A percentile compares a stretch with the other conserved stretches of the same genome.
These are phyloP conservation scores for Drosophila triauraria DNA, from an alignment of 1,140 invertebrate genomes.

Conservation along the genomic window DNA sequence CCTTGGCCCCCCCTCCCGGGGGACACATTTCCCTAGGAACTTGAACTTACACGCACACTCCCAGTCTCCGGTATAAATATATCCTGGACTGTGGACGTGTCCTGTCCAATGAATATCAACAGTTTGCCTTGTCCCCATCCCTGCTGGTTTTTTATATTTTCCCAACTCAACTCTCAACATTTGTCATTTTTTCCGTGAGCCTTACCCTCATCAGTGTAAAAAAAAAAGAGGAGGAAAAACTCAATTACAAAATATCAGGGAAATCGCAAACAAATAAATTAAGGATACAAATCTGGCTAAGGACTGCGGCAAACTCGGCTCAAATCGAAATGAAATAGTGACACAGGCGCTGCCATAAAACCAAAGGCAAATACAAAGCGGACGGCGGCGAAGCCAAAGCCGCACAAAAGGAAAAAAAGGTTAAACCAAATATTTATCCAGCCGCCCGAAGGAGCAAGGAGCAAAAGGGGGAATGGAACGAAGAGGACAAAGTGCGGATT, in stretches of 20 bases:
- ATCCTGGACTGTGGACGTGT: constrained; percentile 61
- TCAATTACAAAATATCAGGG: constrained; percentile 77
- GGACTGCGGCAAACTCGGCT: constrained; percentile 66
- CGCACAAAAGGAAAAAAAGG: constrained; percentile 72
- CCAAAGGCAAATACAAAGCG: constrained; percentile 79
- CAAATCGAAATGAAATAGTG: constrained; percentile 81
- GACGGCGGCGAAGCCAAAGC: constrained; percentile 43
- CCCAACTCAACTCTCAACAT: constrained; percentile 23
- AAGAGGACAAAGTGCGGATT: neutral
- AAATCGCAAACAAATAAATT: constrained; percentile 82
- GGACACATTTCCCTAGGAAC: constrained; percentile 67
- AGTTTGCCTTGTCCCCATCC: constrained; percentile 34
- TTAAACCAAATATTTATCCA: constrained; percentile 81
- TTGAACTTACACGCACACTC: constrained; percentile 36
- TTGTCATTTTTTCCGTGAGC: constrained; percentile 24
- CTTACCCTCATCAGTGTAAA: constrained; percentile 50
- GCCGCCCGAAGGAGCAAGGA: constrained; percentile 30
- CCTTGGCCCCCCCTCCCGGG: constrained; percentile 12
- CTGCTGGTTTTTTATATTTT: constrained; percentile 1
- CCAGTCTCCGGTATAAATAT: constrained; percentile 46
- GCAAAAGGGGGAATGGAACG: neutral
- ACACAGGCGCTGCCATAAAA: constrained; percentile 73
- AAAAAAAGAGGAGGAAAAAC: constrained; percentile 49
- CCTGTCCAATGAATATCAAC: constrained; percentile 53
- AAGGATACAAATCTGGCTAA: constrained; percentile 73